Evolutionary conservation across 2,113 vertebrate genomes (phyloP), one percentile per base, ranked within the genome.

Genomic region (Nothobranchius kuhntae): DNA sequence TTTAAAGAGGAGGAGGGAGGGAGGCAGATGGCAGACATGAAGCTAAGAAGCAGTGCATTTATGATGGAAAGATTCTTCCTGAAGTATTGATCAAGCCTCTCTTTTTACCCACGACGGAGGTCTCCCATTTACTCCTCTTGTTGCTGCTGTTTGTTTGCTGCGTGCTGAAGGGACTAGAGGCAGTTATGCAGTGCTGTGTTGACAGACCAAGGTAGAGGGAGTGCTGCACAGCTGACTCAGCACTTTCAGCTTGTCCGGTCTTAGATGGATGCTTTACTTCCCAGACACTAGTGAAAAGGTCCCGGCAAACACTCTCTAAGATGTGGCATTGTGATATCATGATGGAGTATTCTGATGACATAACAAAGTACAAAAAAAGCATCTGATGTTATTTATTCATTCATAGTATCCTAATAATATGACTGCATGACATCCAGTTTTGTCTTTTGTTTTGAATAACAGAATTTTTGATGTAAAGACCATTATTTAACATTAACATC

Each of bases 191-290:
- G 65, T 40, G 71, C 75, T 61, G 87, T 40, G 38, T 9, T 40
- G 38, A 40, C 30, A 30, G 30, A 30, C 30, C 4, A 4, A 40
- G 38, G 86, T 79, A 75, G 84, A 68, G 70, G 78, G 56, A 65
- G 70, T 24, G 30, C 71, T 15, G 58, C 59, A 73, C 60, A 65
- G 83, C 83, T 87, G 80, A 89, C 81, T 89, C 86, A 83, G 87
- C 87, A 68, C 60, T 79, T 55, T 53, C 24, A 73, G 61, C 17
- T 50, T 36, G 54, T 21, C 11, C 7, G 26, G 53, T 36, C 47
- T 35, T 9, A n/a, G 14, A 54, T 42, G 69, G 80, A 75, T 70
- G 77, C 74, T 75, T 57, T 64, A 47, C 71, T 75, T 87, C 60
- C 60, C 30, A 15, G 55, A 40, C 53, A 57, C 30, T 73, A 82